Conservation (phyloP, 2,888 invertebrate genomes). For the Drosophila vallismaia region DNA sequence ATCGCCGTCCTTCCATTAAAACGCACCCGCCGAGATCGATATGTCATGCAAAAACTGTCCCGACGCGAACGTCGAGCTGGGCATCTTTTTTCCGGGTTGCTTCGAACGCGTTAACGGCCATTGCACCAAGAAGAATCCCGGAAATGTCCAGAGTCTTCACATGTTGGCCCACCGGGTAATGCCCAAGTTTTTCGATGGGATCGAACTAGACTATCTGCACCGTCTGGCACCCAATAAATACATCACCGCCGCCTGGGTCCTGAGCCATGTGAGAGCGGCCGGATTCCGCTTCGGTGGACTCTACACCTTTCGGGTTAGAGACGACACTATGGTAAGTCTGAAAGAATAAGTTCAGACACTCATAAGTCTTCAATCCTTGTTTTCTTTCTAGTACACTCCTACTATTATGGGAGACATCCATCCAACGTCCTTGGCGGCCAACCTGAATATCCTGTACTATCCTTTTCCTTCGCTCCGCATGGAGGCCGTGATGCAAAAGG, state of each 20-base stretch:
- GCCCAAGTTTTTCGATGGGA: constrained; percentile 82
- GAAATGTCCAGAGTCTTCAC: constrained; percentile 82
- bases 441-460: constrained; percentile 80
- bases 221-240: constrained; percentile 80
- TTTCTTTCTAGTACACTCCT: constrained; percentile 77
- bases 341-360: neutral
- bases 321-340: constrained; percentile 78
- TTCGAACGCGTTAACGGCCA: constrained; percentile 73
- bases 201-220: constrained; percentile 78
- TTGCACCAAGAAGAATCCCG: constrained; percentile 78
- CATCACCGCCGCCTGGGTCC: constrained; percentile 76
- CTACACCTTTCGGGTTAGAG: constrained; percentile 70
- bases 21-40: constrained; percentile 3
- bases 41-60: constrained; percentile 68
- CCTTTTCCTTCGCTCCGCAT: constrained; percentile 74
- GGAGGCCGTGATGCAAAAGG: constrained; percentile 77
- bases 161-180: constrained; percentile 81
- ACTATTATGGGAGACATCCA: constrained; percentile 82
- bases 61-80: constrained; percentile 38
- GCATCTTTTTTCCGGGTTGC: constrained; percentile 74
- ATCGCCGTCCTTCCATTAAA: neutral
- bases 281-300: constrained; percentile 83
- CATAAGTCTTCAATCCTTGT: neutral
- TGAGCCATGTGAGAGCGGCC: constrained; percentile 81
- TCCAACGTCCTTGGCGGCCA: constrained; percentile 81